Evolutionary conservation across 2,888 invertebrate genomes (phyloP), one percentile per base, ranked within the genome.

Genomic region (Drosophila pseudotalamancana): DNA sequence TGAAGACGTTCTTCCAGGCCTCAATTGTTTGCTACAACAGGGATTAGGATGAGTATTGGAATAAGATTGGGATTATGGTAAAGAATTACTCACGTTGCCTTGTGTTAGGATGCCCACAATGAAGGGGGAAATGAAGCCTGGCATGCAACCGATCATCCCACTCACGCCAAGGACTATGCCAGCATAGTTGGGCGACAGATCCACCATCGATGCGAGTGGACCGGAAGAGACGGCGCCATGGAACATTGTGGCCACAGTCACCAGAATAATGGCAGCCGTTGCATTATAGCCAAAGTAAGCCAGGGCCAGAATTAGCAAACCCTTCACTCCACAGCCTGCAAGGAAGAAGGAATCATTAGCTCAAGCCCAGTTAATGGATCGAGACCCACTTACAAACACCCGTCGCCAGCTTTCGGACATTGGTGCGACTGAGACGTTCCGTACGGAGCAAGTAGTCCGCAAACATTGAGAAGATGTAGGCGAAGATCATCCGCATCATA

Each of bases 151-250:
- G 31, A 94, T 90, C 83, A 93, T 92, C 51, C 94, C 94, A 40
- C 92, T 92, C n/a, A 94, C 91, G 0, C 95, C 95, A 43, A 95
- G 91, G 1, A 93, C 91, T 23, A 95, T 91, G 67, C 93, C 94
- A 88, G 90, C 88, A 90, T 91, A 89, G 88, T 94, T 94, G 0
- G 94, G 94, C 56, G 95, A 93, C 43, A 95, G 92, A 76, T 95
- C 95, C 6, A 95, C 94, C 56, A 94, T 92, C 50, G 93, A 93
- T 3, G 95, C 94, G 27, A 95, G 90, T 1, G 94, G 93, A 0
- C 95, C 95, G 0, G 94, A 93, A 0, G 94, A 94, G 1, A 94
- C 93, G 0, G 94, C 94, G 0, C 95, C 95, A 81, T 94, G 94
- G 6, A 93, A 91, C 34, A 93, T 93, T 1, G 94, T 93, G 0